Base-by-base conservation (phyloP, 2,113 vertebrate species). In the Hemicordylus capensis region DNA sequence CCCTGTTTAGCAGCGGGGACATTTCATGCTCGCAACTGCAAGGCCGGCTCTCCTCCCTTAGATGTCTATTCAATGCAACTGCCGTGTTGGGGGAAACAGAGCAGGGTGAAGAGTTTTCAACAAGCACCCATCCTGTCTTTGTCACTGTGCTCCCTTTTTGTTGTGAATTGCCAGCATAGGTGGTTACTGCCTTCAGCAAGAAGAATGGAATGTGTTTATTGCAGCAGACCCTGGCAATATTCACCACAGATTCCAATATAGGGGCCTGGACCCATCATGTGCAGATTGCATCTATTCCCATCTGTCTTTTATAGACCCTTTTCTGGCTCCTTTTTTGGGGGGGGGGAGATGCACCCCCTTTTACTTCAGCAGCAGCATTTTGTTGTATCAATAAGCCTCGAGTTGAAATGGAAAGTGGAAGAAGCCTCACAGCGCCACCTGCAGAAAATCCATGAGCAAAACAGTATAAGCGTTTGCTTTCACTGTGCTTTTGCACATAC, bases 371-470 rank as follows among this genome's bases (percentile, higher is more conserved):
- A 67, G 20, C 22, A 59, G 66, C 39, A 31, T 24, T 58, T 58
- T 58, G 42, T 58, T 66, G 34, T 26, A 11, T 28, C 7, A 20
- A 61, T 78, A 70, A 9, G 26, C 42, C 51, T 17, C 39, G 20
- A 74, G 37, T n/a, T 31, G 69, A 72, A 73, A 48, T 20, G 31
- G 26, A 56, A 59, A 37, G 28, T 37, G 51, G 51, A 58, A 78
- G 77, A n/a, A n/a, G 67, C 83, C 64, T 42, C 39, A 48, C 54
- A 85, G 83, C 12, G 34, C 76, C 83, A 78, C 64, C 83, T 79
- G 42, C 42, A 72, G 66, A 48, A 61, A 24, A 22, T 77, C n/a
- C n/a, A 61, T 34, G 20, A 78, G 19, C 8, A 76, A 84, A 72
- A 24, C 19, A 51, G 6, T 17, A 14, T 3, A 56, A 64, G 28